Evolutionary conservation across 1,140 invertebrate genomes (phyloP).

Genomic region (Chelonus insularis): DNA sequence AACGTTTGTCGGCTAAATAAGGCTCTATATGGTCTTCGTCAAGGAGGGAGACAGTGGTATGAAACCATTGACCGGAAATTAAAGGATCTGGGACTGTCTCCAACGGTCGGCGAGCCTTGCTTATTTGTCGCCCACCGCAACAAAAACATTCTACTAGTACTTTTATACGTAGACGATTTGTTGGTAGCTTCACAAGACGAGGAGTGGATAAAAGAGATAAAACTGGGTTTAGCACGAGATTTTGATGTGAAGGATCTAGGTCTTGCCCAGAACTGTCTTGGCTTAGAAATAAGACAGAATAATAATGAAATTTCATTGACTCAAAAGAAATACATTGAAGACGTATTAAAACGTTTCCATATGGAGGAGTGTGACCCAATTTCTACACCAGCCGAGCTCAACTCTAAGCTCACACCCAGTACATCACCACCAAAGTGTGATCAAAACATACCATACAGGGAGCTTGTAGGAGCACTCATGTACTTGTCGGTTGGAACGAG

Average conservation of each 20-base stretch:
- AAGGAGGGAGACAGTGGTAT: constrained; percentile 40
- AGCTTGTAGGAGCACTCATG: too few relatives aligned
- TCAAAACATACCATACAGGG: too few relatives aligned
- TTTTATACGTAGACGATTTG: constrained; percentile 48
- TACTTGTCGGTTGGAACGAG: too few relatives aligned
- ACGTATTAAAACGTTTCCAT: constrained; percentile 33
- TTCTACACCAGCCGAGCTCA: constrained; percentile 26
- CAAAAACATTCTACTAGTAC: constrained; percentile 33
- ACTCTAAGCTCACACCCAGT: too few relatives aligned
- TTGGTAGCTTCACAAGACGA: constrained; percentile 38
- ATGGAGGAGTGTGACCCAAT: constrained; percentile 37
- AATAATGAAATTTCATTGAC: constrained; percentile 6
- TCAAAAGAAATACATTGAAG: constrained; percentile 24
- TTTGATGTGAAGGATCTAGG: constrained; percentile 86
- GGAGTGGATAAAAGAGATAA: not conserved
- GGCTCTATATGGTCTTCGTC: constrained; percentile 48
- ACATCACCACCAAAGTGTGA: too few relatives aligned
- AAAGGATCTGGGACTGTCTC: constrained; percentile 32
- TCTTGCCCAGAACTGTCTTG: constrained; percentile 72
- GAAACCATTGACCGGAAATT: constrained; percentile 36
- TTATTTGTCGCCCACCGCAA: constrained; percentile 35
- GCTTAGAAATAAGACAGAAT: constrained; percentile 20
- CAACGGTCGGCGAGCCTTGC: constrained; percentile 39
- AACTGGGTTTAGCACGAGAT: not conserved
- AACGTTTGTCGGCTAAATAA: constrained; percentile 40